A percentile compares a stretch with the other conserved stretches of the same genome.
These are phyloP conservation scores for Pinctada fucata DNA, from an alignment of 2,888 invertebrate species.

Conservation along the genomic window DNA sequence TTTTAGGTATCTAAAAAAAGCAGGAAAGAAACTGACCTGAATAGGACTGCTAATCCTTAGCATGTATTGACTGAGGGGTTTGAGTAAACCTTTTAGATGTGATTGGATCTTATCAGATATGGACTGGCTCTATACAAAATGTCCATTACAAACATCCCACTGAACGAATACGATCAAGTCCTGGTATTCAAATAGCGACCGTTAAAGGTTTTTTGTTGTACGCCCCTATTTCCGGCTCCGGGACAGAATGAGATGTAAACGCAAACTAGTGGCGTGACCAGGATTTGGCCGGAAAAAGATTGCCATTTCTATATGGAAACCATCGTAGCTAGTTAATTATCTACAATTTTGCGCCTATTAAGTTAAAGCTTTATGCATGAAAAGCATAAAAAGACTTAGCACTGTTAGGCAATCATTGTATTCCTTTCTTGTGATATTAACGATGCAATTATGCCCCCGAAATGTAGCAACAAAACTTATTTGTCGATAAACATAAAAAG, in stretches of 20 bases:
- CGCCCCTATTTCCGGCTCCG: constrained; percentile 1
- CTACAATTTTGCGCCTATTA: background rate
- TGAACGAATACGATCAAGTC: too few relatives aligned
- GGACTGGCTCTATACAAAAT: too few relatives aligned
- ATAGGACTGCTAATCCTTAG: too few relatives aligned
- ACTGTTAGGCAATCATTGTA: background rate
- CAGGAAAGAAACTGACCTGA: too few relatives aligned
- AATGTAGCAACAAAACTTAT: too few relatives aligned
- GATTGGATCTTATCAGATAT: too few relatives aligned
- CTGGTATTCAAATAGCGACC: too few relatives aligned
- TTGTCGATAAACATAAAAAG: too few relatives aligned
- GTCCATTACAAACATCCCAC: too few relatives aligned
- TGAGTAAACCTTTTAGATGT: too few relatives aligned
- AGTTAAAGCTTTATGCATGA: background rate
- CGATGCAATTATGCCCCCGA: background rate
- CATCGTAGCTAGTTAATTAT: background rate
- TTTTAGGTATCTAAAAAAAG: too few relatives aligned
- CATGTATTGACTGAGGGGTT: too few relatives aligned
- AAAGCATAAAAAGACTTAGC: background rate
- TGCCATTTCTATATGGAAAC: background rate
- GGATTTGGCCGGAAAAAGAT: background rate
- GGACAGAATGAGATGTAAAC: background rate
- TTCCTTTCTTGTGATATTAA: background rate
- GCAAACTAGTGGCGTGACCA: background rate
- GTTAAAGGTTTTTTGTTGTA: background rate